Evolutionary conservation across 2,888 invertebrate species (phyloP), one percentile per base, ranked within the genome.

Genomic region (Cheilosia urbana): DNA sequence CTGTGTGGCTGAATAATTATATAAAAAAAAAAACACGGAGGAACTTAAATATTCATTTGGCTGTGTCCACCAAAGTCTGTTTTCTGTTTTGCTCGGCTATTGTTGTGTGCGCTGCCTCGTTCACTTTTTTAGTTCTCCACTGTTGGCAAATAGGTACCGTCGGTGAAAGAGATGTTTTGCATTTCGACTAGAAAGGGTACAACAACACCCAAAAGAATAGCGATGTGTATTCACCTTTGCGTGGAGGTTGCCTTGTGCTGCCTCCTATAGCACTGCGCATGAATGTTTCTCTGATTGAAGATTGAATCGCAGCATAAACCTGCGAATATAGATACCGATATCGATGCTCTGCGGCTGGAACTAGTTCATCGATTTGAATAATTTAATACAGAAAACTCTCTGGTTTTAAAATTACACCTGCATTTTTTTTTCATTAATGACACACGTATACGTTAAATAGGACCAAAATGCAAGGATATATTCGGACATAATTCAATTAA

Each of bases 351-450:
- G 49, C 55, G 45, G 49, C 40, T 21, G 66, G 73, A 83, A 73
- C 78, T 83, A 79, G 83, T 79, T 79, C 83, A 84, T 79, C 65
- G 47, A 53, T 69, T 79, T 75, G 83, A 79, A 84, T 79, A 79
- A 79, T 79, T 84, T 69, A 78, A 27, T 21, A 19, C 69, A 42
- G 27, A 53, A 45, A 68, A 45, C 55, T 17, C 7, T 55, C 55
- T 21, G 30, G 42, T 30, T 21, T 42, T 66, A 15, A 11, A 66
- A 45, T 27, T 45, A 30, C 24, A 6, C 17, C 27, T n/a, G 19
- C 17, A 19, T 9, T 11, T 1, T 37, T 13, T 37, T 13, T 4
- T 0, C 13, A 37, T 37, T 37, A 13, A 13, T 37, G 13, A 13
- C 2, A 24, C 11, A 37, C 37, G 37, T 13, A 1, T 1, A 3